Percentiles rank a stretch among this genome's conserved stretches.
Conservation (phyloP, 1,140 invertebrate species). For the Aphaenogaster floridana region DNA sequence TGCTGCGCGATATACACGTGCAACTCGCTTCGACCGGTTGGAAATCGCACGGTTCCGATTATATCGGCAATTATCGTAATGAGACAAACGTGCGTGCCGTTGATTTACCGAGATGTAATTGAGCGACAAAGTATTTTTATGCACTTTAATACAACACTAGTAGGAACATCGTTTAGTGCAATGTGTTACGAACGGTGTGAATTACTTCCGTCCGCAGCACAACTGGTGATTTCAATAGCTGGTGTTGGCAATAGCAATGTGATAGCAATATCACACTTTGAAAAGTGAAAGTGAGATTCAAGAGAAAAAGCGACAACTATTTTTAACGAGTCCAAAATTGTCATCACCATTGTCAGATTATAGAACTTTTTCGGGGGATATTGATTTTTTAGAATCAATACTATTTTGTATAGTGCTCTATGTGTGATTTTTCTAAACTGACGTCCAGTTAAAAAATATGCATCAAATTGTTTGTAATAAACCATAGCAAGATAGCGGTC, state of each 20-base stretch:
- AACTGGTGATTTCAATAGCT: constrained; percentile 23
- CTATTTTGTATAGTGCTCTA: not conserved
- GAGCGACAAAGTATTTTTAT: constrained; percentile 17
- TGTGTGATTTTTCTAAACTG: not conserved
- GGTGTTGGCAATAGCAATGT: not conserved
- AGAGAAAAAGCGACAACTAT: not conserved
- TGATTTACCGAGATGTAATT: not conserved
- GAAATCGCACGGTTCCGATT: constrained; percentile 35
- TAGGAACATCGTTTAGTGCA: constrained; percentile 6
- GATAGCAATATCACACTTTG: not conserved
- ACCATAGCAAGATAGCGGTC: not conserved
- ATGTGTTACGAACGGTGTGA: not conserved
- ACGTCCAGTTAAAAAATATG: not conserved
- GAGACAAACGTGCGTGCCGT: constrained; percentile 22
- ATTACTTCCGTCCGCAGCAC: not conserved
- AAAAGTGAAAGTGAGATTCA: not conserved
- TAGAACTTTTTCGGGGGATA: not conserved
- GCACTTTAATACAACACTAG: not conserved
- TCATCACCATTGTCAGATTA: not conserved
- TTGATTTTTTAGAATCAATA: not conserved
- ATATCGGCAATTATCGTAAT: constrained; percentile 58
- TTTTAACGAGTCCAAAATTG: not conserved
- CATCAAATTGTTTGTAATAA: not conserved
- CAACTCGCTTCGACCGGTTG: not conserved
- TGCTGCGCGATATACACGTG: constrained; percentile 2